These are phyloP conservation scores for Autographa pulchrina DNA, from an alignment of 2,888 invertebrate species.

Conservation along the genomic window DNA sequence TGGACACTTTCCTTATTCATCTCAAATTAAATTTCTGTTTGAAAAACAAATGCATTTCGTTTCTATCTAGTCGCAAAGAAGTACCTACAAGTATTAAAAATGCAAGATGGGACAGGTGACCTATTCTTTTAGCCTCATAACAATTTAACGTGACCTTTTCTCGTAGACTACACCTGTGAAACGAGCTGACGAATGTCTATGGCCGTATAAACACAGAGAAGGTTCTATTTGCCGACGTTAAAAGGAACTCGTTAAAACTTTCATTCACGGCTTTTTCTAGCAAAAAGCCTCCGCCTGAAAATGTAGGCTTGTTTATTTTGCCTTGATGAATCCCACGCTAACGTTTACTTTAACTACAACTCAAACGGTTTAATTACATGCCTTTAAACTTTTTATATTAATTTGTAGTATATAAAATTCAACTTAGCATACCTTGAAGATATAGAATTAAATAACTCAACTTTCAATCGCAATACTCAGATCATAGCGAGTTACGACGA, in stretches of 20 bases:
- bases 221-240: conserved; percentile 38
- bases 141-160: conserved; percentile 1
- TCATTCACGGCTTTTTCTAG: conserved; percentile 37
- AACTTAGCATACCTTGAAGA: background rate
- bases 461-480: no score
- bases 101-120: no score
- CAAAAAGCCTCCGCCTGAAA: conserved; percentile 25
- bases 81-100: background rate
- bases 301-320: conserved; percentile 41
- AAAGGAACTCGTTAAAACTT: conserved; percentile 58
- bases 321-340: conserved; percentile 24
- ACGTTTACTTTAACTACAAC: conserved; percentile 13
- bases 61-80: no score
- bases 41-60: no score
- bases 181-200: background rate
- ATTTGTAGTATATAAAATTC: background rate
- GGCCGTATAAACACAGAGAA: conserved; percentile 22
- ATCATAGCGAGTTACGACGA: no score
- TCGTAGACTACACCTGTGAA: background rate
- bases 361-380: background rate
- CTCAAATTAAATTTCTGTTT: no score
- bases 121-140: background rate
- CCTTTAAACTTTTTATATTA: background rate
- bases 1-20: no score
- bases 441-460: no score